These are phyloP conservation scores for Aproaerema taeniolella DNA, from an alignment of 2,888 invertebrate genomes.

Conservation along the genomic window DNA sequence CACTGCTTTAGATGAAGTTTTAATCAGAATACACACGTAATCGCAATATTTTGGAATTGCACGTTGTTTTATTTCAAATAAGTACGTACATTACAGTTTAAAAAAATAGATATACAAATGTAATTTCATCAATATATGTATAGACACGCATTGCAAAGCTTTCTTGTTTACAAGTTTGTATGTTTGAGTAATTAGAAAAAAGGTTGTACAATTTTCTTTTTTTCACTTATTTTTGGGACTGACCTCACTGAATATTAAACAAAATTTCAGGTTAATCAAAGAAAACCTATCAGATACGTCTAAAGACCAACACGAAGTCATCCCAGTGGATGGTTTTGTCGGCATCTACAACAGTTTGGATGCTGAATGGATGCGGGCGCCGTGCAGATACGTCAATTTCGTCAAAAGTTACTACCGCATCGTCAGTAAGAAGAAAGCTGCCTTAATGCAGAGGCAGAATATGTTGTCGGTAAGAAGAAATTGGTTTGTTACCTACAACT, in stretches of 20 bases:
- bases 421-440: slow-evolving; percentile 78
- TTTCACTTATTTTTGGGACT: not conserved
- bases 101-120: no score
- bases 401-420: slow-evolving; percentile 74
- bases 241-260: no score
- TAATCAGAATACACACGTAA: no score
- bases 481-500: no score
- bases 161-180: not conserved
- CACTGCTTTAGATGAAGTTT: slow-evolving; percentile 4
- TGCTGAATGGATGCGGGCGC: slow-evolving; percentile 49
- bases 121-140: no score
- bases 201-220: not conserved
- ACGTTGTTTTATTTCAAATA: no score
- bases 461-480: slow-evolving; percentile 82
- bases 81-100: no score
- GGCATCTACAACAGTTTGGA: slow-evolving; percentile 50
- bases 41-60: no score
- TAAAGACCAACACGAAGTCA: slow-evolving; percentile 40
- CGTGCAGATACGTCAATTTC: slow-evolving; percentile 75
- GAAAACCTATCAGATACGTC: slow-evolving; percentile 46
- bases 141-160: no score
- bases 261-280: slow-evolving; percentile 45
- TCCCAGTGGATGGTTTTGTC: slow-evolving; percentile 53
- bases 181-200: not conserved
- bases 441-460: slow-evolving; percentile 77